Conservation (phyloP, 2,888 invertebrate species). For the Chymomyza procnemis region DNA sequence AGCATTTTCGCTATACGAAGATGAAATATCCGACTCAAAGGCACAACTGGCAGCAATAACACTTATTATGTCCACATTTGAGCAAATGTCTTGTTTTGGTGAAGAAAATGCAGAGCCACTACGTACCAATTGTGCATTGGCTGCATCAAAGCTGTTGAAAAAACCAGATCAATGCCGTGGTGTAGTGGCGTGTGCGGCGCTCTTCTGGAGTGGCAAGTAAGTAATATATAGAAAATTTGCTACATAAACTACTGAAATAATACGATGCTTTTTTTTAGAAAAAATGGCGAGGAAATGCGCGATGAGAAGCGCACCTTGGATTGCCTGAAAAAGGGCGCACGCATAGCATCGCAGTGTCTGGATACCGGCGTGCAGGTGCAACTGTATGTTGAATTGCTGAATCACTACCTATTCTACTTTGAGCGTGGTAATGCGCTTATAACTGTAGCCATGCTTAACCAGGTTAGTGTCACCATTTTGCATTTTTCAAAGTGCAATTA, state of each 20-base stretch:
- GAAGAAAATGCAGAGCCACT: slow-evolving; percentile 98
- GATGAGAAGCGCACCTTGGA: slow-evolving; percentile 95
- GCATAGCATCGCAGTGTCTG: slow-evolving; percentile 98
- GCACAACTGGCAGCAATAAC: slow-evolving; percentile 97
- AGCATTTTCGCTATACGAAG: slow-evolving; percentile 98
- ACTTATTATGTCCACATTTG: slow-evolving; percentile 95
- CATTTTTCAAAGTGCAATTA: background rate
- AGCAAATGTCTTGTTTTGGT: slow-evolving; percentile 95
- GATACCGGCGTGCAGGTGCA: slow-evolving; percentile 97
- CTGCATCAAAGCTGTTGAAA: slow-evolving; percentile 96
- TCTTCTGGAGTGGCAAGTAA: slow-evolving; percentile 96
- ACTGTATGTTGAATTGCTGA: slow-evolving; percentile 94
- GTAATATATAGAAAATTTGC: slow-evolving; percentile 27
- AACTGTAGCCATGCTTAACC: slow-evolving; percentile 81
- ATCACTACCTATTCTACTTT: slow-evolving; percentile 94
- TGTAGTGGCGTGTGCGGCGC: slow-evolving; percentile 94
- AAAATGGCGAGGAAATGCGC: slow-evolving; percentile 83
- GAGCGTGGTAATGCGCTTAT: slow-evolving; percentile 88
- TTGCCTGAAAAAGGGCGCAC: slow-evolving; percentile 95
- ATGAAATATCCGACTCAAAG: slow-evolving; percentile 98
- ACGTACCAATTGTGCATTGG: slow-evolving; percentile 95
- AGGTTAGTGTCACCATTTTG: slow-evolving; percentile 78
- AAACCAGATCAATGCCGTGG: slow-evolving; percentile 99
- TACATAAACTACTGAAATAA: background rate
- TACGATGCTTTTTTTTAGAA: slow-evolving; percentile 51